Conservation (phyloP, 2,888 invertebrate species). For the Ichneumon xanthorius region DNA sequence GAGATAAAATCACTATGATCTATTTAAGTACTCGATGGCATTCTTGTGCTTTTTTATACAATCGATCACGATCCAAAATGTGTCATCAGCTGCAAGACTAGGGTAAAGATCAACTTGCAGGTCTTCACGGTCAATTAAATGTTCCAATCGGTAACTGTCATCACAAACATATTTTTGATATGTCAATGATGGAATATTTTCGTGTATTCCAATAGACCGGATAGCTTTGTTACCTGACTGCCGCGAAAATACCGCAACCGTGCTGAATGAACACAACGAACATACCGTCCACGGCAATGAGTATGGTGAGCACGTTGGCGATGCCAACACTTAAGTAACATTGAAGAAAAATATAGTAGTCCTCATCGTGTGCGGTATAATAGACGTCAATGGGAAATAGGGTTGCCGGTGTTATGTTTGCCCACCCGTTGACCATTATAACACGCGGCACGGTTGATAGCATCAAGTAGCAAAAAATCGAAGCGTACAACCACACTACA, state of each 20-base stretch:
- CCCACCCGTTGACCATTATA: not conserved
- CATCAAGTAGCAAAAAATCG: not conserved
- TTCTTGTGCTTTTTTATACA: too few species aligned
- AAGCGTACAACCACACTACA: not conserved
- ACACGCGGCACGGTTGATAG: slow-evolving; percentile 5
- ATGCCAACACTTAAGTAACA: not conserved
- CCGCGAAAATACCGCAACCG: slow-evolving; percentile 13
- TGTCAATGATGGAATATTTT: not conserved
- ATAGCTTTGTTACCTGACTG: not conserved
- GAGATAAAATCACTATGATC: not conserved
- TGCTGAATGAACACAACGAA: slow-evolving; percentile 42
- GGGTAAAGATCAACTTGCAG: too few species aligned
- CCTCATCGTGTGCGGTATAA: slow-evolving; percentile 3
- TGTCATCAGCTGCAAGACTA: too few species aligned
- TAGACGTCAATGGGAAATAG: slow-evolving; percentile 11
- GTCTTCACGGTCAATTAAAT: not conserved
- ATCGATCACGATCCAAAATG: too few species aligned
- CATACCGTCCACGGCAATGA: slow-evolving; percentile 26
- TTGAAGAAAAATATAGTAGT: slow-evolving; percentile 30
- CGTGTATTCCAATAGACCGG: not conserved
- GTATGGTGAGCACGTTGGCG: not conserved
- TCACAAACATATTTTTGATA: not conserved
- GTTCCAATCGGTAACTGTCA: not conserved
- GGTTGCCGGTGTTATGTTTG: not conserved
- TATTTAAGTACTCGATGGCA: too few species aligned